Conservation (phyloP, 2,888 invertebrate genomes). For the Geotrupes spiniger region DNA sequence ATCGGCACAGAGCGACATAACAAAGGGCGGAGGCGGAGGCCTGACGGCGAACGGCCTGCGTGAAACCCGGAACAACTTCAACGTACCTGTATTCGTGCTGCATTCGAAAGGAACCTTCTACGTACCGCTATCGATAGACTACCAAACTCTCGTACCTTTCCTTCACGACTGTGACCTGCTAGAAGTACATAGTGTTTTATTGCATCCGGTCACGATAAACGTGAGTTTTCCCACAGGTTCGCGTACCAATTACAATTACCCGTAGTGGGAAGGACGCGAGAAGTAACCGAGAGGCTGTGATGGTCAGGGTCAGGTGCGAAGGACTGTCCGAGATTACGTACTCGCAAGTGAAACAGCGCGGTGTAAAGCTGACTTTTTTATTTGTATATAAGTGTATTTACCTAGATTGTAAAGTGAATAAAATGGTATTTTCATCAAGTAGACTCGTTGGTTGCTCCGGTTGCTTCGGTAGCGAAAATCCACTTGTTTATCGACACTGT, state of each 20-base stretch:
- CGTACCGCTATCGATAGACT: conserved; percentile 80
- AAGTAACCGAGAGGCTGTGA: conserved; percentile 10
- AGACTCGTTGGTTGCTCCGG: too few relatives aligned
- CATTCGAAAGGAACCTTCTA: conserved; percentile 88
- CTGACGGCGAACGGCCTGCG: conserved; percentile 18
- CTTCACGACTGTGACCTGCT: conserved; percentile 60
- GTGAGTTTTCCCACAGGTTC: conserved; percentile 66
- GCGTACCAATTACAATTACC: conserved; percentile 10
- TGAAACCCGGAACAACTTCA: conserved; percentile 46
- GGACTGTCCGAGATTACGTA: too few relatives aligned
- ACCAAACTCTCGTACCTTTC: conserved; percentile 68
- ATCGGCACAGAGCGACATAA: conserved; percentile 15
- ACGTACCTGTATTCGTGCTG: conserved; percentile 85
- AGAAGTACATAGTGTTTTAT: conserved; percentile 57
- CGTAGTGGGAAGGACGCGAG: neutral
- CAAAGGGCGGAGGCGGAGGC: conserved; percentile 14
- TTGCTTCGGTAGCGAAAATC: too few relatives aligned
- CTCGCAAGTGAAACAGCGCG: too few relatives aligned
- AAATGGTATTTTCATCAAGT: too few relatives aligned
- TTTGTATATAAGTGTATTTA: too few relatives aligned
- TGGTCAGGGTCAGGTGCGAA: conserved; percentile 10
- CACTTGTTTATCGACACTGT: too few relatives aligned
- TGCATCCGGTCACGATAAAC: conserved; percentile 87
- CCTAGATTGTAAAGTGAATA: too few relatives aligned
- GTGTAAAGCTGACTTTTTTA: too few relatives aligned